Conservation (phyloP, 2,797 vertebrate species). For the Champsocephalus esox region DNA sequence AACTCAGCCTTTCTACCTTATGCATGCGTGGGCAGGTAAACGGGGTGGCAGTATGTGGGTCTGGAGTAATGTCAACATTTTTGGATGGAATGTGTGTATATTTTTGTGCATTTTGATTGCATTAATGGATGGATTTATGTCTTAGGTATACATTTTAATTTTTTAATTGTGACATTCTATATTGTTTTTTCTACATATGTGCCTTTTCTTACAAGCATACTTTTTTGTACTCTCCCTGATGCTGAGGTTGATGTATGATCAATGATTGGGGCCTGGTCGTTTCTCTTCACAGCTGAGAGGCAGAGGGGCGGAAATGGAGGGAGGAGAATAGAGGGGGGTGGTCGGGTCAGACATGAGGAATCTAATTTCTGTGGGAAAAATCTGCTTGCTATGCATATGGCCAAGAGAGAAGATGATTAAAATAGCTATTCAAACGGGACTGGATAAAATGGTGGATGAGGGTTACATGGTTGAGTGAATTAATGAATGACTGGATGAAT, state of each 20-base stretch:
- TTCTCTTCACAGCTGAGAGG: constrained; percentile 67
- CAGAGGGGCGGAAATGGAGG: constrained; percentile 70
- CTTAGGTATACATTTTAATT: not conserved
- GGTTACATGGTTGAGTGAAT: constrained; percentile 19
- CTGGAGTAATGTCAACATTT: not conserved
- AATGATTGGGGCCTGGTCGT: constrained; percentile 39
- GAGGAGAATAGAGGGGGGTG: constrained; percentile 51
- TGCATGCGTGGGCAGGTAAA: constrained; percentile 50
- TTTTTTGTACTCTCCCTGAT: constrained; percentile 7
- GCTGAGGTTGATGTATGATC: constrained; percentile 49
- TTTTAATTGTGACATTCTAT: not conserved
- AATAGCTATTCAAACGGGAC: constrained; percentile 61
- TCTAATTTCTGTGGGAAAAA: constrained; percentile 83
- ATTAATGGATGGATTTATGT: constrained; percentile 2
- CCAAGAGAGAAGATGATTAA: constrained; percentile 54
- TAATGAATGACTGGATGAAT: constrained; percentile 25
- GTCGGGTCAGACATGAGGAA: constrained; percentile 75
- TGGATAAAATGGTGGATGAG: constrained; percentile 17
- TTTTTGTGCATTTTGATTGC: constrained; percentile 6
- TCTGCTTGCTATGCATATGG: constrained; percentile 61
- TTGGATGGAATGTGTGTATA: not conserved
- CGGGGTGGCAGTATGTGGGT: constrained; percentile 23
- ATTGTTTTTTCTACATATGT: constrained; percentile 5
- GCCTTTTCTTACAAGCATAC: not conserved
- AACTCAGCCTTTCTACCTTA: constrained; percentile 7